Evolutionary conservation across 1,140 invertebrate species (phyloP).

Genomic region (Drosophila prosaltans): DNA sequence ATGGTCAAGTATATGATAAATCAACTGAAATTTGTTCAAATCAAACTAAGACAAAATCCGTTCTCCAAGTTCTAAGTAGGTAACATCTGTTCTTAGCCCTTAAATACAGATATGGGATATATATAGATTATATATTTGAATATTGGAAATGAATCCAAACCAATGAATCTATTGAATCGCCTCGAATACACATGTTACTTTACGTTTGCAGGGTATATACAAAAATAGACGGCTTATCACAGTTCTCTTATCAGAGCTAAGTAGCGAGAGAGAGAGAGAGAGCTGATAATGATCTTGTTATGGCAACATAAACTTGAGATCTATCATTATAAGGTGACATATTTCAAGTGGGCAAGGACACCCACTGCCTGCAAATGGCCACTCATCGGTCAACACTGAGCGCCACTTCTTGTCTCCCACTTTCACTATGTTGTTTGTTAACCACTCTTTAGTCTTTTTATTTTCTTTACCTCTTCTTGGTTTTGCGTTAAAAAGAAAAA

Average conservation of each 20-base stretch:
- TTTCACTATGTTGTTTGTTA: neutral
- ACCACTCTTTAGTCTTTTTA: neutral
- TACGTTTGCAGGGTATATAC: neutral
- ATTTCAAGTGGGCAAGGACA: constrained; percentile 2
- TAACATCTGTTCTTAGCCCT: too few species aligned
- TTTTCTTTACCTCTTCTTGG: neutral
- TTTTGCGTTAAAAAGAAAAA: neutral
- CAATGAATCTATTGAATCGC: too few species aligned
- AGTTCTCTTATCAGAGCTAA: neutral
- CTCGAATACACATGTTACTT: neutral
- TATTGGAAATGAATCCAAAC: too few species aligned
- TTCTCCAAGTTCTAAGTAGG: too few species aligned
- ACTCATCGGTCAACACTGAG: neutral
- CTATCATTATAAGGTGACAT: constrained; percentile 5
- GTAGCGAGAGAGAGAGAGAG: neutral
- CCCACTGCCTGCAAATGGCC: neutral
- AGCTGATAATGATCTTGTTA: constrained; percentile 11
- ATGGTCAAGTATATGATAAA: too few species aligned
- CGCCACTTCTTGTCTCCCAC: neutral
- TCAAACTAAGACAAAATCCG: too few species aligned
- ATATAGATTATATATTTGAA: too few species aligned
- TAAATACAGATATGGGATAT: too few species aligned
- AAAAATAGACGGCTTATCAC: constrained; percentile 8
- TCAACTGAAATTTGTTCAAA: too few species aligned
- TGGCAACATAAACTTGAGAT: constrained; percentile 12